Base-by-base conservation (phyloP, 1,140 invertebrate species). In the Drosophila bipectinata region DNA sequence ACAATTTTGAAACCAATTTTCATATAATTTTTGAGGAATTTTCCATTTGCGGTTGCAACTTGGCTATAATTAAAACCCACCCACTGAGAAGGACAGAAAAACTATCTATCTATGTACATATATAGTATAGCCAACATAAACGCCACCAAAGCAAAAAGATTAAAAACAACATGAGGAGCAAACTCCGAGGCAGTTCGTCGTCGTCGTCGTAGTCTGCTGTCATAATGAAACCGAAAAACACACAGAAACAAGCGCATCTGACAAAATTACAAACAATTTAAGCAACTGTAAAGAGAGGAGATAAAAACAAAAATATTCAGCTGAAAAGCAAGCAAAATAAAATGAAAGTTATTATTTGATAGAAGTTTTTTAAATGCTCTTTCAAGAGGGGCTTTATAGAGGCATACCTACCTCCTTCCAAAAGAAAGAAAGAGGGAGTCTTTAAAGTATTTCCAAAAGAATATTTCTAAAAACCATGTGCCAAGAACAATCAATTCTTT, bases 221-320 rank as follows among this genome's bases (percentile, higher is more conserved):
- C 79, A 83, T 82, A 83, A 82, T 83, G 52, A 71, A 71, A 71
- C 60, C 47, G 80, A 77, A 81, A 81, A 81, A 81, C 79, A 77
- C 73, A 60, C 78, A 63, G 62, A 61, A 57, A 44, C 63, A 75
- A 84, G 39, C 51, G 79, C 75, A 57, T 72, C 79, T 64, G 79
- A 83, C 79, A 82, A 83, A 82, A 82, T 83, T 79, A 82, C 79
- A 66, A 83, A 82, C 79, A 82, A 82, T 82, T 82, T 82, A 84
- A 79, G 75, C 63, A 66, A 75, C 60, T 78, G 55, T 48, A 72
- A 53, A 72, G 64, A 68, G 51, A 66, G 26, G 37, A 49, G 45
- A 52, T 44, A 49, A 49, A 69, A 57, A 37, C 30, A 39, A 56
- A 68, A 69, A 68, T 57, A 48, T 24, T 6, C 66, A 39, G 14